A percentile compares a stretch with the other conserved stretches of the same genome.
Evolutionary conservation across 2,797 vertebrate species (phyloP).

Genomic region (Eulemur mongoz): DNA sequence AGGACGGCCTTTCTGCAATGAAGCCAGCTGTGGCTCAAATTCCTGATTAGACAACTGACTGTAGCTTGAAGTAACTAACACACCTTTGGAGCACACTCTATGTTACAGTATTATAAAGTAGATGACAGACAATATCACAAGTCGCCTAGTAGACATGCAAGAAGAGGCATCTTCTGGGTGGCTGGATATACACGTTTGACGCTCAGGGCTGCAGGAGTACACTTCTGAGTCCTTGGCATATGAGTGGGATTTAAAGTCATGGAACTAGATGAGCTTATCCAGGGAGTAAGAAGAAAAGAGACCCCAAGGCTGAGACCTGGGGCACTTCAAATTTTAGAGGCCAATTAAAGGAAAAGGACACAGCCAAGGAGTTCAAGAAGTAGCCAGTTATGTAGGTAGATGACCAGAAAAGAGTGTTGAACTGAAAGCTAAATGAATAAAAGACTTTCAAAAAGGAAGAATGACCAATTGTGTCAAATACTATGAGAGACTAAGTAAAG

Average conservation of each 20-base stretch:
- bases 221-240: neutral
- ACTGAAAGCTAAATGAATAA: neutral
- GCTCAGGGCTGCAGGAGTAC: neutral
- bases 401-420: neutral
- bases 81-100: neutral
- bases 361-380: neutral
- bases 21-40: conserved; percentile 52
- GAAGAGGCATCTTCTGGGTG: neutral
- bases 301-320: neutral
- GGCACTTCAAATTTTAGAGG: neutral
- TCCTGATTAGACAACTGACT: conserved; percentile 56
- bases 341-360: neutral
- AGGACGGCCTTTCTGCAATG: conserved; percentile 35
- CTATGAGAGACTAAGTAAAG: neutral
- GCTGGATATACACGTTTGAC: neutral
- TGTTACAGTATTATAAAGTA: neutral
- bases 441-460: neutral
- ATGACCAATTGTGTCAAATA: neutral
- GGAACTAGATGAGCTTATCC: neutral
- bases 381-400: neutral
- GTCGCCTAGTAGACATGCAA: neutral
- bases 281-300: neutral
- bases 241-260: neutral
- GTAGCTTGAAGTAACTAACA: neutral
- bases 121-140: neutral